Evolutionary conservation across 2,888 invertebrate genomes (phyloP), one percentile per base, ranked within the genome.

Genomic region (Epinotia bilunana): DNA sequence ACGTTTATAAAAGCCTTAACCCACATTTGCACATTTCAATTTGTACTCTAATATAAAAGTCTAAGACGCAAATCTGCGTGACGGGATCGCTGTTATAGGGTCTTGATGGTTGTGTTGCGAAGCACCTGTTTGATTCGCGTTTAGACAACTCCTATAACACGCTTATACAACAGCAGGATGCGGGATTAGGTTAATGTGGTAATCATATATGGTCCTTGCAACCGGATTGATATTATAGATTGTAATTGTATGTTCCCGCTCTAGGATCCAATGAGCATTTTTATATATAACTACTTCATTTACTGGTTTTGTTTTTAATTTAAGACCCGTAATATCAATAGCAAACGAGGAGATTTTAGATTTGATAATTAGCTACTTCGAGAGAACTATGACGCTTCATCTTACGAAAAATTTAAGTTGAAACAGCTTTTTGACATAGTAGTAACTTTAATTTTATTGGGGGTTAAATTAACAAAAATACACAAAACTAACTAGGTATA

Each of bases 121-220:
- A 43, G 63, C 74, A 74, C 70, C 74, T 74, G 74, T 69, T 53
- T 58, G 39, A 58, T 69, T 55, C 58, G 65, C 58, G 64, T 64
- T 49, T 58, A 74, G 69, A 73, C 39, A 23, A 58, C 68, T 58
- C 13, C 68, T 69, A 23, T 69, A 69, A 69, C 23, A 58, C 46
- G 58, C 68, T 60, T 69, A 46, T 58, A 58, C 28, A 28, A 65
- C 57, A 43, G 68, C 58, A 68, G 68, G 68, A 68, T 69, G 68
- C 58, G 58, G 58, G 68, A 69, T 69, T 69, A 69, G 68, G 68
- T 69, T 69, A 69, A 69, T 69, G 58, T 60, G 58, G 68, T 58
- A 60, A 60, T 69, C 58, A 58, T 58, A 60, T 60, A 69, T 69
- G 68, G 68, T 60, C 58, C 68, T 68, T 65, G n/a, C 13, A 58